phyloP scores from a whole-genome alignment of 2,888 invertebrate genomes.

The Acrobasis consociella region DNA sequence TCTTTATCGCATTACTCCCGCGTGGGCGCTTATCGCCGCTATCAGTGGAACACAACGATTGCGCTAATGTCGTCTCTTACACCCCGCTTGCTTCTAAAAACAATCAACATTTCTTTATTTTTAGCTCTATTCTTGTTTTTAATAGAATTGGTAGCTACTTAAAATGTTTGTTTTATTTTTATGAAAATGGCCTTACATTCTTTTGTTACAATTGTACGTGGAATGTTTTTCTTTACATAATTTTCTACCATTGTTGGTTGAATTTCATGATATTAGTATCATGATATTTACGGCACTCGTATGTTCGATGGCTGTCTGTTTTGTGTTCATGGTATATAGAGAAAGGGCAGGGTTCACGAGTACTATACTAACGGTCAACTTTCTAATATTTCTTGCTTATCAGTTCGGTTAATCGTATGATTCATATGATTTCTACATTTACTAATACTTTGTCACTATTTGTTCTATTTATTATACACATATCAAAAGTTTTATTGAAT shows the following conservation, averaged over 20 bases:
- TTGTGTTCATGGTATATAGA: constrained; percentile 6
- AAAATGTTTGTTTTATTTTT: not conserved
- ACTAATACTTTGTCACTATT: too few relatives aligned
- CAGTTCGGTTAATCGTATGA: not conserved
- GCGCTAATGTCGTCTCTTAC: constrained; percentile 38
- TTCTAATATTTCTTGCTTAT: constrained; percentile 21
- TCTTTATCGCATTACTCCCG: constrained; percentile 53
- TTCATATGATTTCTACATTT: not conserved
- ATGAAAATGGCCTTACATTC: not conserved
- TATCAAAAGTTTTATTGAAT: too few relatives aligned
- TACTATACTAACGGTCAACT: constrained; percentile 19
- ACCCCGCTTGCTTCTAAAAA: constrained; percentile 32
- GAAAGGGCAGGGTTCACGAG: constrained; percentile 18
- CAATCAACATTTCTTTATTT: constrained; percentile 30
- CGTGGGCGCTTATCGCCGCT: constrained; percentile 64
- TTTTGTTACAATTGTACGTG: not conserved
- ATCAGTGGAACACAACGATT: constrained; percentile 60
- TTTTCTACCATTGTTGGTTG: too few relatives aligned
- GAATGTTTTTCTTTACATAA: not conserved
- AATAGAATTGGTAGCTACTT: not conserved
- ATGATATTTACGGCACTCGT: too few relatives aligned
- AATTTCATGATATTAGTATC: too few relatives aligned
- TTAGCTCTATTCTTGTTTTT: constrained; percentile 2
- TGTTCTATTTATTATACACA: too few relatives aligned
- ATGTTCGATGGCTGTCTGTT: not conserved